Evolutionary conservation across 2,888 invertebrate species (phyloP).

Genomic region (Tenodera sinensis): DNA sequence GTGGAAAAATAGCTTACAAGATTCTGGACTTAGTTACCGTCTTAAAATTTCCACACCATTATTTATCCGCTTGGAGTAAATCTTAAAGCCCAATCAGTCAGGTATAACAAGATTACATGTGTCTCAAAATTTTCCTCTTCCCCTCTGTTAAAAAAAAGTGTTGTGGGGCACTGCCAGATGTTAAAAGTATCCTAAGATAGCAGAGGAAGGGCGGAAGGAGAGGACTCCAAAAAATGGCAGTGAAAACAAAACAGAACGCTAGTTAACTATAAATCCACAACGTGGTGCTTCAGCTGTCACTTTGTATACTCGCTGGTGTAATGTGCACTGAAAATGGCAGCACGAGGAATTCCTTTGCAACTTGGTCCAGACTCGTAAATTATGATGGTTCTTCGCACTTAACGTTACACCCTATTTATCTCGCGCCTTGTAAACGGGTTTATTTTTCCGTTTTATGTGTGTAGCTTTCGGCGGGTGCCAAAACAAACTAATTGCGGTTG

Average conservation of each 20-base stretch:
- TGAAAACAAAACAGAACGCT: not conserved
- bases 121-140: not conserved
- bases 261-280: not conserved
- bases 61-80: not conserved
- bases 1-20: conserved; percentile 8
- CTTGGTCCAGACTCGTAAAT: conserved; percentile 9
- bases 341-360: conserved; percentile 13
- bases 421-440: not conserved
- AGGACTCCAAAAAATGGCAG: not conserved
- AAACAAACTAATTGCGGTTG: conserved; percentile 10
- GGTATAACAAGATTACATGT: conserved; percentile 12
- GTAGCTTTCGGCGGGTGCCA: conserved; percentile 1
- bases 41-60: not conserved
- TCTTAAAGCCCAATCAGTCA: conserved; percentile 9
- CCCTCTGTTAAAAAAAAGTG: not conserved
- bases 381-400: not conserved
- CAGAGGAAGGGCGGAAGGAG: not conserved
- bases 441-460: not conserved
- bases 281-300: not conserved
- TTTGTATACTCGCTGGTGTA: conserved; percentile 2
- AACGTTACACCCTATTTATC: not conserved
- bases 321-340: not conserved
- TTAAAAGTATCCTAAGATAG: not conserved
- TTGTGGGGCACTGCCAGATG: not conserved
- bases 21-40: not conserved